Conservation (phyloP, 2,113 vertebrate species). For the Coracopsis vasa region DNA sequence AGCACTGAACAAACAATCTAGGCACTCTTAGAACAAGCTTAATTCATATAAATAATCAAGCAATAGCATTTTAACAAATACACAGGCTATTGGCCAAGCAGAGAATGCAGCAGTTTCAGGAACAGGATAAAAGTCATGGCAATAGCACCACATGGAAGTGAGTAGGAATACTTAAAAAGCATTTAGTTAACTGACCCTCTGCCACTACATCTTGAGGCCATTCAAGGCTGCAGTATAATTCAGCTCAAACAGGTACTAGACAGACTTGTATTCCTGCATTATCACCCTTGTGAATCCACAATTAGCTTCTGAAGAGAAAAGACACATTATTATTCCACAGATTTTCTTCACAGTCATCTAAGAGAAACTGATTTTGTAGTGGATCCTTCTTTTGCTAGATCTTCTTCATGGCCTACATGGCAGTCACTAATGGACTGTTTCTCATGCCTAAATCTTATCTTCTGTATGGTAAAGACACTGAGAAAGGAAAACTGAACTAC, state of each 20-base stretch:
- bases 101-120: background rate
- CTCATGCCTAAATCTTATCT: background rate
- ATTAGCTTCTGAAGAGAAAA: background rate
- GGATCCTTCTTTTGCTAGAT: background rate
- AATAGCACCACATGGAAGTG: background rate
- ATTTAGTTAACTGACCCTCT: background rate
- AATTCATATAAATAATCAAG: background rate
- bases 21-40: background rate
- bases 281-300: background rate
- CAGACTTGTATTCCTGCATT: background rate
- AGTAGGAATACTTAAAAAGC: background rate
- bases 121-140: background rate
- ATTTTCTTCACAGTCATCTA: background rate
- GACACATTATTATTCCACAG: background rate
- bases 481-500: background rate
- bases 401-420: background rate
- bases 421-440: background rate
- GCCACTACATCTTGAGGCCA: background rate
- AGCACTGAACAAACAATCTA: background rate
- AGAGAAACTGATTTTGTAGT: background rate
- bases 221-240: background rate
- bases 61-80: background rate
- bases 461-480: background rate
- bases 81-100: background rate
- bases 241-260: accelerated